Base-by-base conservation (phyloP, 2,113 vertebrate genomes). In the Ictidomys tridecemlineatus region DNA sequence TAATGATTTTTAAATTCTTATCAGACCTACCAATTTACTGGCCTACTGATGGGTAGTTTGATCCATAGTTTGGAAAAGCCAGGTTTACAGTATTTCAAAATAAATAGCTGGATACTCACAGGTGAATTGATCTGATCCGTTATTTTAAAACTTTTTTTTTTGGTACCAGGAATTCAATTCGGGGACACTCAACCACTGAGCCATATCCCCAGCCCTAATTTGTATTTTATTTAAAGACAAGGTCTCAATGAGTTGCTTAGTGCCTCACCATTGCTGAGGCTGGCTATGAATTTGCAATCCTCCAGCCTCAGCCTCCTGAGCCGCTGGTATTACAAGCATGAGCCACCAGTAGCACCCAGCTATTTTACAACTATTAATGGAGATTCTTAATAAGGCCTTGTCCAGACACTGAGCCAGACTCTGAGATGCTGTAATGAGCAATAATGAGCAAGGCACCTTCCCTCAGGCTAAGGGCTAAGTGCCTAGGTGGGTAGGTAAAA, bases 1-100 rank as follows among this genome's bases (percentile, higher is more conserved):
- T 69, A 82, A 91, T 74, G 84, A 67, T 56, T 94, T 93, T 61
- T 51, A 79, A 87, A 53, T 85, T 92, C 65, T 61, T 22, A 8
- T 88, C 79, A 87, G 58, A 48, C 77, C 73, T 94, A 69, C 70
- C 63, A 79, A 89, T 84, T 87, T 90, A 63, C 32, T 76, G 63
- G 3, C 45, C 53, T 48, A 87, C 51, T 58, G 86, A 37, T 20
- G 32, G 63, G 48, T 89, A 85, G 67, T 53, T 53, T n/a, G 53
- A 85, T 45, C 34, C 37, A 89, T 51, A 67, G n/a, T 95, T 87
- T 96, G 70, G 70, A 84, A 95, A 92, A 90, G 26, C 34, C 77
- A n/a, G 6, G 12, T 87, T 28, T 83, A 69, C 3, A 92, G 30
- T n/a, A 77, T 89, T 85, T 96, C 51, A 37, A 93, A 91, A 95